Conservation (phyloP, 1,140 invertebrate genomes). For the Drosophila pectinifera region DNA sequence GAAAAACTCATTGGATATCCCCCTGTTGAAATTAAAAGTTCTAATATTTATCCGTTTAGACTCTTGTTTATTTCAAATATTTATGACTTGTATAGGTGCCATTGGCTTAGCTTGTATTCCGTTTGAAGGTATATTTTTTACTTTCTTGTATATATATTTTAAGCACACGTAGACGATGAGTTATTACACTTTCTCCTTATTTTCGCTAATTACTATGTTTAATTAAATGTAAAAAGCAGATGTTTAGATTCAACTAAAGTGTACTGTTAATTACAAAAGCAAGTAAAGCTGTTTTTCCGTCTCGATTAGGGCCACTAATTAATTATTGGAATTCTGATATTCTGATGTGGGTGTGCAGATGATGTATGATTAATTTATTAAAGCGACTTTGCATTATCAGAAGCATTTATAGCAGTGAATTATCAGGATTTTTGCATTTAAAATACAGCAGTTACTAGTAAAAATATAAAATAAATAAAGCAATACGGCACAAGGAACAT, state of each 20-base stretch:
- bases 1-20: not conserved
- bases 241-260: slow-evolving; percentile 25
- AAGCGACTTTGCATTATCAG: slow-evolving; percentile 12
- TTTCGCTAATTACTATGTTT: slow-evolving; percentile 11
- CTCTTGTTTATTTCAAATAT: slow-evolving; percentile 32
- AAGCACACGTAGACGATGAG: slow-evolving; percentile 34
- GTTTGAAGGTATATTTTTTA: slow-evolving; percentile 17
- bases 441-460: not conserved
- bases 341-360: not conserved
- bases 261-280: slow-evolving; percentile 43
- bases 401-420: slow-evolving; percentile 23
- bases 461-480: slow-evolving; percentile 53
- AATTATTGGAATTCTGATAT: slow-evolving; percentile 7
- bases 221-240: slow-evolving; percentile 20
- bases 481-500: slow-evolving; percentile 73
- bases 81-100: slow-evolving; percentile 36
- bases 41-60: not conserved
- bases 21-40: not conserved
- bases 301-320: slow-evolving; percentile 21
- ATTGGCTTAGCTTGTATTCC: slow-evolving; percentile 23
- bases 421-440: not conserved
- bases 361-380: slow-evolving; percentile 3
- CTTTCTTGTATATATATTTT: slow-evolving; percentile 18
- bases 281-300: slow-evolving; percentile 62
- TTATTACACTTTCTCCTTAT: slow-evolving; percentile 29